Conservation (phyloP, 2,113 vertebrate genomes). For the Lagopus leucura region DNA sequence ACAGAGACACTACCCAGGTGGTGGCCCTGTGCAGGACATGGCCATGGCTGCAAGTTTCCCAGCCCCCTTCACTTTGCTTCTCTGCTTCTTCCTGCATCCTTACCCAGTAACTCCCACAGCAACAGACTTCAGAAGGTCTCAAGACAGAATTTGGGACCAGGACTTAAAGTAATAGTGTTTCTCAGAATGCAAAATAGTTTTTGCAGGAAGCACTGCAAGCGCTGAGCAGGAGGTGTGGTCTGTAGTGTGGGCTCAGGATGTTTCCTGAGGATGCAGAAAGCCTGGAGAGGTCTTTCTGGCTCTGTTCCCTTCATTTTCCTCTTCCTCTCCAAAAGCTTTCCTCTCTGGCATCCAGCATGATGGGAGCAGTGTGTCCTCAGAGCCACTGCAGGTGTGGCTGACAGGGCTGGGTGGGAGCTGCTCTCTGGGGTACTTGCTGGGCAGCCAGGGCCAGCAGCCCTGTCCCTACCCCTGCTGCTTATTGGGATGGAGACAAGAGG, state of each 20-base stretch:
- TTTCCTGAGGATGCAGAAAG: conserved; percentile 58
- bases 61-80: neutral
- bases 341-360: neutral
- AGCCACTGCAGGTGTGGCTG: neutral
- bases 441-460: neutral
- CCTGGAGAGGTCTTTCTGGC: conserved; percentile 34
- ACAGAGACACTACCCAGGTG: fast-evolving
- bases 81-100: neutral
- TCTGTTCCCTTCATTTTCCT: conserved; percentile 54
- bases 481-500: neutral
- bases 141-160: neutral
- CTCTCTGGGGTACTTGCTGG: neutral
- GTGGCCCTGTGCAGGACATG: neutral
- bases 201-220: conserved; percentile 5
- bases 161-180: neutral
- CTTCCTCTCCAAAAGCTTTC: conserved; percentile 40
- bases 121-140: neutral
- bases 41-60: neutral
- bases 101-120: neutral
- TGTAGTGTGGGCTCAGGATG: conserved; percentile 5
- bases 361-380: neutral
- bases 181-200: neutral
- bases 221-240: neutral
- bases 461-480: neutral
- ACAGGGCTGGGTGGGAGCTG: neutral